A percentile compares a stretch with the other conserved stretches of the same genome.
Conservation (phyloP, 2,797 vertebrate genomes). For the Acomys russatus region DNA sequence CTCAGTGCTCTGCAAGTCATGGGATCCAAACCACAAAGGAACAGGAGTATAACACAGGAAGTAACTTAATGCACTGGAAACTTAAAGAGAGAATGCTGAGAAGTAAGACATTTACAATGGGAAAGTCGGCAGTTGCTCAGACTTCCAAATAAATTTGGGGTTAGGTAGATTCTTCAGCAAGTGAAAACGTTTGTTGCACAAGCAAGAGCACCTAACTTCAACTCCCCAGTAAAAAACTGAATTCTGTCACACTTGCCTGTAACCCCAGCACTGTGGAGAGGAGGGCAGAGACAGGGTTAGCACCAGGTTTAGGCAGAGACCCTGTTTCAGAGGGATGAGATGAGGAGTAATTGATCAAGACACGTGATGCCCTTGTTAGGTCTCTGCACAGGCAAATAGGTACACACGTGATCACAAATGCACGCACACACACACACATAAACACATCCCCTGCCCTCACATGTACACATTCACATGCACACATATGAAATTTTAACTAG, state of each 20-base stretch:
- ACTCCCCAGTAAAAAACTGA: neutral
- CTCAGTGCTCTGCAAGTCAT: neutral
- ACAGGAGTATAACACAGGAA: neutral
- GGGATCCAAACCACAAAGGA: neutral
- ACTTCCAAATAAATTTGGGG: neutral
- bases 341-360: neutral
- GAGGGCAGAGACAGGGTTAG: neutral
- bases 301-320: neutral
- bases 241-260: neutral
- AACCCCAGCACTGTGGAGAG: neutral
- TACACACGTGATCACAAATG: neutral
- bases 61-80: neutral
- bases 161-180: neutral
- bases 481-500: neutral
- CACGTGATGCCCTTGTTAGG: neutral
- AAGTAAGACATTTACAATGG: neutral
- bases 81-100: neutral
- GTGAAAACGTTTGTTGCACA: neutral
- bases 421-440: too few species aligned
- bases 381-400: neutral
- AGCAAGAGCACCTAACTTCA: neutral
- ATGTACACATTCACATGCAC: too few species aligned
- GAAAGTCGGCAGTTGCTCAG: neutral
- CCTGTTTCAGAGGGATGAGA: neutral
- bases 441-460: too few species aligned